Base-by-base conservation (phyloP, 2,888 invertebrate genomes). In the Ramazzottius varieornatus region DNA sequence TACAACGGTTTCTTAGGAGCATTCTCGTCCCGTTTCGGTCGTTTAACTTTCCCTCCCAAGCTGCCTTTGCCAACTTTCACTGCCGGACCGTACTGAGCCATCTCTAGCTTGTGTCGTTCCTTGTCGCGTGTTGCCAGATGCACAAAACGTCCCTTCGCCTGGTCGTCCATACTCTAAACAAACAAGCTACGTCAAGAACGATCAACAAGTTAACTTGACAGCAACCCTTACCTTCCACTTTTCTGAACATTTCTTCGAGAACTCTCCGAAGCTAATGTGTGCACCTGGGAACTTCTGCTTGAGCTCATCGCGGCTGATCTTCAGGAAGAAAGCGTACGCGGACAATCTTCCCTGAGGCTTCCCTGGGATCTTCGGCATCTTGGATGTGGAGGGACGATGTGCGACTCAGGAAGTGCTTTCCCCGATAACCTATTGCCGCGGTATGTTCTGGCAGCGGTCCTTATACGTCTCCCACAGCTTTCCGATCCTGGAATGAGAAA, bases 281-380 rank as follows among this genome's bases (percentile, higher is more conserved):
- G 98, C 96, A 74, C 92, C 91, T 20, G 98, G 98, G 76, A 94
- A 92, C 77, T 94, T 94, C 81, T 94, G 94, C 84, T 96, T 96
- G 80, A 96, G 96, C 78, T 99, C 98, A 77, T 98, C 96, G 69
- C 96, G 86, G 80, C 96, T 96, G 64, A 93, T 94, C 79, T 98
- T 96, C 71, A 98, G 94, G 80, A 98, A 98, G 82, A 87, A 91
- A 33, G 91, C 90, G 76, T 91, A 91, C 64, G 91, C 90, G 67
- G 90, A 90, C 89, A 90, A 90, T 71, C 90, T 85, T 68, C 91
- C 91, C 74, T 89, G 84, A 65, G 91, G 90, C 78, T 89, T 89
- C 4, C 4, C 20, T 4, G 13, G 4, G 8, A 16, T 54, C n/a
- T 29, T 16, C 20, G 29, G 16, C 54, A 54, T 54, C 24, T 54